Base-by-base conservation (phyloP, 1,140 invertebrate genomes). In the Eurosta solidaginis region DNA sequence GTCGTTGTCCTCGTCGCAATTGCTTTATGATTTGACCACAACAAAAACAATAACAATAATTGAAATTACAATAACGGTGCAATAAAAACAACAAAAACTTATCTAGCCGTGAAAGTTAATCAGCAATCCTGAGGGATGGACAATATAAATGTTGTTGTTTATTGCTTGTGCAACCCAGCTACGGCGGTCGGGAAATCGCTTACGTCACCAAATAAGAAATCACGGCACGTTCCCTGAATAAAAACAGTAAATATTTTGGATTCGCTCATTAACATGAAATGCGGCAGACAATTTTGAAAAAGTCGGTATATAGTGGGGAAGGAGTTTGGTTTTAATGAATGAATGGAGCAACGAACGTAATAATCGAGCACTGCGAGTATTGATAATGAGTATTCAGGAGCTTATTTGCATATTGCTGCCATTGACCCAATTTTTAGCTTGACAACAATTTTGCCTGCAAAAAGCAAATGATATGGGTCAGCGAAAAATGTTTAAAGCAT, bases 371-470 rank as follows among this genome's bases (percentile, higher is more conserved):
- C 40, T 36, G 33, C n/a, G n/a, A n/a, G 33, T 68, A 33, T 68
- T 68, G 22, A 68, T 68, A 68, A 68, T 20, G 59, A 68, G 9
- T 10, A 42, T 29, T 75, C 74, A 7, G 22, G 47, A 75, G 22
- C 44, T 75, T 1, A 75, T 75, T 75, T 75, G 22, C 74, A 75
- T 68, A 40, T 68, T 68, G n/a, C n/a, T n/a, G 59, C 12, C 74
- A 75, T 75, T 75, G 74, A 75, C 74, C 74, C n/a, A 47, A 45
- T 29, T 49, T 75, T 47, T 17, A 33, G 12, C 7, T 45, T 20
- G 5, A 0, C 45, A 47, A 10, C n/a, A 47, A 10, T 47, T 47
- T n/a, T 10, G 45, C 45, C 45, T 47, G n/a, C n/a, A n/a, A n/a
- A n/a, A n/a, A n/a, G n/a, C n/a, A n/a, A n/a, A n/a, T n/a, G n/a